These are phyloP conservation scores for Rhombomys opimus DNA, from an alignment of 2,113 vertebrate species.

Conservation along the genomic window DNA sequence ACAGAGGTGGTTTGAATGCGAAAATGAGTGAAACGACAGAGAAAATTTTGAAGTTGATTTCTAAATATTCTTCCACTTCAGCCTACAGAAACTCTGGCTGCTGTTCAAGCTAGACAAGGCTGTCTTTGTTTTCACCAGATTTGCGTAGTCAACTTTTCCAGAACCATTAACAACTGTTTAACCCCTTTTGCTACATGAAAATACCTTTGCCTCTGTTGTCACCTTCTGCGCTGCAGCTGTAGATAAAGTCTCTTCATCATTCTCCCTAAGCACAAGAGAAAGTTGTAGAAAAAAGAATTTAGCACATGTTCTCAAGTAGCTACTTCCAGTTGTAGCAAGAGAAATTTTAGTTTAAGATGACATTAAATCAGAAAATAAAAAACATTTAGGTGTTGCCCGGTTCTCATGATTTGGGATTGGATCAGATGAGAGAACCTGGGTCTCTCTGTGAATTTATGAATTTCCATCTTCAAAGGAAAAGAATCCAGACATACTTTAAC, in stretches of 20 bases:
- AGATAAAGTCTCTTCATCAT: not conserved
- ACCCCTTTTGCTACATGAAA: not conserved
- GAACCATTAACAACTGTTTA: not conserved
- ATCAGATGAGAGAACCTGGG: not conserved
- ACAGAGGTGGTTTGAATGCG: not conserved
- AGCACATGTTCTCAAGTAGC: not conserved
- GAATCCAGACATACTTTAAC: not conserved
- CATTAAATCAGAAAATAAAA: not conserved
- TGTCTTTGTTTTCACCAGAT: not conserved
- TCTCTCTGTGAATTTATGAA: not conserved
- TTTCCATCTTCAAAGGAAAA: not conserved
- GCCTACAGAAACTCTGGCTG: not conserved
- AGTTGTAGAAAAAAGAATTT: accelerated
- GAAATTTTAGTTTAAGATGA: not conserved
- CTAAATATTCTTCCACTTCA: not conserved
- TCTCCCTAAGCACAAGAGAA: not conserved
- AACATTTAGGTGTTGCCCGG: not conserved
- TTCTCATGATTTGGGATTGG: not conserved
- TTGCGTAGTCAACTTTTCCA: not conserved
- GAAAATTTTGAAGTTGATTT: not conserved
- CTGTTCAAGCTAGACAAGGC: not conserved
- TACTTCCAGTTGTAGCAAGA: not conserved
- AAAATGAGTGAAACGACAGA: not conserved
- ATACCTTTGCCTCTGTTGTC: accelerated
- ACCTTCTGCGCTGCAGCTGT: not conserved